phyloP scores from a whole-genome alignment of 2,113 vertebrate genomes.

The Phodopus roborovskii region DNA sequence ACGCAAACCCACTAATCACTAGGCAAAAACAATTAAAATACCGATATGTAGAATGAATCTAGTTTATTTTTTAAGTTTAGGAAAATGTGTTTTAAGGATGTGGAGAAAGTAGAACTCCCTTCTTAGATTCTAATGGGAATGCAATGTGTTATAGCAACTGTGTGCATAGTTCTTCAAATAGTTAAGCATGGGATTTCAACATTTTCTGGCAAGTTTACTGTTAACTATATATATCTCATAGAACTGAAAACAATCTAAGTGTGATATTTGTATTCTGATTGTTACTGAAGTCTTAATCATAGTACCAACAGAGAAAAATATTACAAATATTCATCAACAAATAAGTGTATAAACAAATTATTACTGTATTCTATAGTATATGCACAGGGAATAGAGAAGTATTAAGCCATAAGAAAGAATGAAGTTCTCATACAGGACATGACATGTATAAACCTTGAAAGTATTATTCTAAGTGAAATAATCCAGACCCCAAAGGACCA shows the following conservation, averaged over 20 bases:
- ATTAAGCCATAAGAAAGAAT: background rate
- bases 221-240: background rate
- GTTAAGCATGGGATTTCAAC: background rate
- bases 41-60: background rate
- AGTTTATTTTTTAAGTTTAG: background rate
- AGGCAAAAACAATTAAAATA: constrained; percentile 24
- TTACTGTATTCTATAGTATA: background rate
- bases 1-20: background rate
- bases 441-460: background rate
- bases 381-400: background rate
- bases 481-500: background rate
- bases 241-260: background rate
- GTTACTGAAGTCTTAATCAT: background rate
- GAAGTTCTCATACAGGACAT: background rate
- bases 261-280: background rate
- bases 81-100: background rate
- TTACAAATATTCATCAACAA: background rate
- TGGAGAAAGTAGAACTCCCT: background rate
- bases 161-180: background rate
- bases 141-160: background rate
- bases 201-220: background rate
- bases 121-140: background rate
- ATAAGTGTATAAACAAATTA: background rate
- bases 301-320: background rate
- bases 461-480: background rate